Evolutionary conservation across 2,113 vertebrate genomes (phyloP).

Genomic region (Pachycephala philippinensis): DNA sequence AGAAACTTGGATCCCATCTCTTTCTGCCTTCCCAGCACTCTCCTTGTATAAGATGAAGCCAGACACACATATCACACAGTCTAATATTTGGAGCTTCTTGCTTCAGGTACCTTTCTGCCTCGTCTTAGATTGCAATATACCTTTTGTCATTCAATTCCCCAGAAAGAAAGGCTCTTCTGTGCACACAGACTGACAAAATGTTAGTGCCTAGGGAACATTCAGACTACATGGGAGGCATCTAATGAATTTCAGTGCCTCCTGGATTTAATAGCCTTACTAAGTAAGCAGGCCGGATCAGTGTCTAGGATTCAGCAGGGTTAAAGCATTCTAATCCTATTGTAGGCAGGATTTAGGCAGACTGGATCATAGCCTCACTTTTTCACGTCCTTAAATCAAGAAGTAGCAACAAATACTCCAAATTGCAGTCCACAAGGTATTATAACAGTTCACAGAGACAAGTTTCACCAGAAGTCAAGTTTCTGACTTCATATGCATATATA

Average conservation of each 20-base stretch:
- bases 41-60: neutral
- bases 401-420: neutral
- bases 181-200: neutral
- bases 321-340: neutral
- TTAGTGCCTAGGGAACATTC: neutral
- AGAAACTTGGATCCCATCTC: neutral
- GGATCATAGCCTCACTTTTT: neutral
- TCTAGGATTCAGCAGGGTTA: constrained; percentile 6
- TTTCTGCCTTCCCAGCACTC: neutral
- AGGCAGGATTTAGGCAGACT: neutral
- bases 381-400: neutral
- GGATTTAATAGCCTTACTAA: constrained; percentile 34
- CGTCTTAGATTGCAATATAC: neutral
- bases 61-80: neutral
- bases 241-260: constrained; percentile 30
- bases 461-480: neutral
- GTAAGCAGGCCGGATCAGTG: constrained; percentile 5
- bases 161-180: neutral
- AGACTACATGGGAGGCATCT: neutral
- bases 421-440: neutral
- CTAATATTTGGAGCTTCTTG: neutral
- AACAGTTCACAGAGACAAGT: neutral
- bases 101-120: neutral
- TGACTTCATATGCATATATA: neutral
- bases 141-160: neutral